Conservation (phyloP, 2,888 invertebrate genomes). For the Metopia argyrocephala region DNA sequence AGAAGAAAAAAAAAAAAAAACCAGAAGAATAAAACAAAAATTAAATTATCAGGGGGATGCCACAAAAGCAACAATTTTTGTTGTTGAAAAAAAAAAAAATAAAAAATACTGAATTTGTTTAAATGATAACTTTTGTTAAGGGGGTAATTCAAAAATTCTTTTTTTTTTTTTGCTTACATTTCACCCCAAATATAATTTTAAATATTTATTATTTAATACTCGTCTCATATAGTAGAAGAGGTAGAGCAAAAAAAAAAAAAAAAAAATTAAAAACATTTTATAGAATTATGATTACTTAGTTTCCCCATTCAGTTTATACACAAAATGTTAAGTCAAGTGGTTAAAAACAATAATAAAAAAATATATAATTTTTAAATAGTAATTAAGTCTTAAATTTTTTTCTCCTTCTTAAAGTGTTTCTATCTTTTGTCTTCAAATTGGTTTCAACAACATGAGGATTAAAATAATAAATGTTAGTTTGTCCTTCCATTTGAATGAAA, state of each 20-base stretch:
- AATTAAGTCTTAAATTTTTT: too few relatives aligned
- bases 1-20: too few relatives aligned
- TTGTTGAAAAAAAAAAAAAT: slow-evolving; percentile 2
- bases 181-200: slow-evolving; percentile 37
- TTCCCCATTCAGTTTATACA: slow-evolving; percentile 15
- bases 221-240: too few relatives aligned
- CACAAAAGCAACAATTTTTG: too few relatives aligned
- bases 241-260: neutral
- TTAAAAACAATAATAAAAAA: slow-evolving; percentile 57
- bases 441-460: slow-evolving; percentile 21
- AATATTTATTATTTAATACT: neutral
- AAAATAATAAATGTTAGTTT: too few relatives aligned
- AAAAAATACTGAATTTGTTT: neutral
- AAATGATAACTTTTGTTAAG: slow-evolving; percentile 50
- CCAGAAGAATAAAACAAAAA: neutral
- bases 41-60: slow-evolving; percentile 11
- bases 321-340: slow-evolving; percentile 45
- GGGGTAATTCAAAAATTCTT: slow-evolving; percentile 48
- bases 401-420: neutral
- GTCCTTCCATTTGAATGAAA: too few relatives aligned
- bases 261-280: neutral
- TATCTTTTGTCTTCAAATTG: neutral
- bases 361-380: slow-evolving; percentile 44
- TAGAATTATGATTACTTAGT: neutral
- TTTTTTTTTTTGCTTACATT: slow-evolving; percentile 20